Evolutionary conservation across 2,888 invertebrate species (phyloP).

Genomic region (Allacma fusca): DNA sequence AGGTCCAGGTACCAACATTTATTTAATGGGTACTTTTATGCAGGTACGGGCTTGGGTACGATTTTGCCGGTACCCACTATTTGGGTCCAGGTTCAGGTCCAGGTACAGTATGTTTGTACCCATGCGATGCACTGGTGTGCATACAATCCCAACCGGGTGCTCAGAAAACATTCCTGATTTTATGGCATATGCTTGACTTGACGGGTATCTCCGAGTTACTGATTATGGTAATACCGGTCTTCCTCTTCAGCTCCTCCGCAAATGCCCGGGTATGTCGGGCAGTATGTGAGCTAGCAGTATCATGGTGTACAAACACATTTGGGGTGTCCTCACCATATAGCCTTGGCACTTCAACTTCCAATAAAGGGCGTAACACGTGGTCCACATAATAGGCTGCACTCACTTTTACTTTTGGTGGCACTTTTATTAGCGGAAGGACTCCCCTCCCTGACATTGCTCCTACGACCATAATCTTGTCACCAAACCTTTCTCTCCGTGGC

Average conservation of each 20-base stretch:
- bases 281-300: constrained; percentile 41
- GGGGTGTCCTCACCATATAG: constrained; percentile 39
- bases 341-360: constrained; percentile 35
- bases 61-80: no score
- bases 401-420: constrained; percentile 47
- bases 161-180: no score
- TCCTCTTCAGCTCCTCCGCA: constrained; percentile 24
- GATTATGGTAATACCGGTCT: constrained; percentile 34
- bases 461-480: constrained; percentile 42
- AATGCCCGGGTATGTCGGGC: constrained; percentile 33
- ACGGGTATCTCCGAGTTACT: constrained; percentile 34
- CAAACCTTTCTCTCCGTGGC: constrained; percentile 23
- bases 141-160: no score
- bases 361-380: constrained; percentile 38
- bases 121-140: no score
- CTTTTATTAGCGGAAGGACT: constrained; percentile 37
- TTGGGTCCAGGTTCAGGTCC: no score
- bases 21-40: no score
- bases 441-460: constrained; percentile 44
- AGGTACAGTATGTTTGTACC: no score
- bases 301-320: constrained; percentile 47
- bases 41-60: no score
- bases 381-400: constrained; percentile 40
- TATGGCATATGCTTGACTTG: constrained; percentile 37
- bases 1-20: no score